Base-by-base conservation (phyloP, 2,888 invertebrate species). In the Hyposoter didymator region DNA sequence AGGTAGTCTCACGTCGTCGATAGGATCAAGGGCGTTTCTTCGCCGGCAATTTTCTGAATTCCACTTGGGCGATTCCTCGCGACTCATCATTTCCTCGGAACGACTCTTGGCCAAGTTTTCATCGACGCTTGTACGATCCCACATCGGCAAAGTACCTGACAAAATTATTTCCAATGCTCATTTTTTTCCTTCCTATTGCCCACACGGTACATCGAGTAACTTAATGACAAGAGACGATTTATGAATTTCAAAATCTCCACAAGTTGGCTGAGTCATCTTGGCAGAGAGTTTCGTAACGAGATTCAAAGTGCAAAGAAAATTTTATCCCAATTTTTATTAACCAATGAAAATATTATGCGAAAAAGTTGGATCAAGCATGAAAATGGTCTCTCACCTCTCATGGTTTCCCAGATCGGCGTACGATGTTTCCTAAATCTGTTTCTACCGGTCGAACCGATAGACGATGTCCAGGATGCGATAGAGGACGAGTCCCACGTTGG, bases 401-500 rank as follows among this genome's bases (percentile, higher is more conserved):
- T 87, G 0, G 86, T 84, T 19, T 91, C 89, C 92, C 92, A 92
- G 49, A 90, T 82, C 8, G 90, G 83, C 3, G 87, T 59, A 3
- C 89, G 89, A 67, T 87, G 86, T 67, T 88, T 90, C 64, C 88
- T 87, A 19, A 90, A 84, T 82, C 87, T 89, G 22, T 85, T 89
- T 55, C 89, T 89, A 0, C 91, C 90, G 4, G 89, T 76, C 1
- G 92, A 91, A 32, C 91, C 90, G 28, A 90, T 85, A 2, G 91
- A 90, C 0, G 92, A 92, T 14, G 90, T 90, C 91, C 92, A 92
- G 28, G 88, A 89, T n/a, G 90, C 88, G 32, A 90, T 80, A 12
- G 92, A 92, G 43, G 89, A 84, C n/a, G 91, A 87, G 62, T 92
- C 92, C 92, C 92, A 92, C 0, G 89, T 49, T 62, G 91, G 89